These are phyloP conservation scores for Bothrops jararaca DNA, from an alignment of 2,113 vertebrate species.

Conservation along the genomic window DNA sequence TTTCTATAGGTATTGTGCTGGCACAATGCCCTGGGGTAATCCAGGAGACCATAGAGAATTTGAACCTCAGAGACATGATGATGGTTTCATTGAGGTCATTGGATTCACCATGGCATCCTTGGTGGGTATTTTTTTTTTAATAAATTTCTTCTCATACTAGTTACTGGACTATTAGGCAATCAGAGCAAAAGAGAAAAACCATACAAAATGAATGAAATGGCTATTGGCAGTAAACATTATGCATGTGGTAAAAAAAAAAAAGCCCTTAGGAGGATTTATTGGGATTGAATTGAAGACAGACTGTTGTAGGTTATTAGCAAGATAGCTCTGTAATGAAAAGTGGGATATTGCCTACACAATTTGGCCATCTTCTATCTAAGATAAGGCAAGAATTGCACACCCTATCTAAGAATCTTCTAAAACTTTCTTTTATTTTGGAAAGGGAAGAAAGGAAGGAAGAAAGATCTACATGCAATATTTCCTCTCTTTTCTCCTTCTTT, in stretches of 20 bases:
- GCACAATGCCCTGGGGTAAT: slow-evolving; percentile 85
- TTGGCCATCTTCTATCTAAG: neutral
- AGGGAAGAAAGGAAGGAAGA: neutral
- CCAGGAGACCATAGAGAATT: slow-evolving; percentile 80
- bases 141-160: neutral
- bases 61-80: slow-evolving; percentile 80
- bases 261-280: neutral
- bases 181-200: neutral
- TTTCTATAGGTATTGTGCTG: slow-evolving; percentile 77
- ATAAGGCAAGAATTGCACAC: neutral
- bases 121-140: slow-evolving; percentile 61
- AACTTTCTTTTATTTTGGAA: neutral
- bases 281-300: neutral
- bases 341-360: neutral
- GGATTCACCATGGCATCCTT: slow-evolving; percentile 83
- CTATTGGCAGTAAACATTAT: neutral
- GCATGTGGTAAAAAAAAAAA: neutral
- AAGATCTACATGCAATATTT: neutral
- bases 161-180: neutral
- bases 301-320: neutral
- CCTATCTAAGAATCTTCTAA: neutral
- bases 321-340: neutral
- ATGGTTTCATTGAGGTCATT: slow-evolving; percentile 83
- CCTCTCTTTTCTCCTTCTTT: neutral
- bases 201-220: neutral